Conservation (phyloP, 2,888 invertebrate genomes). For the Hypolimnas misippus region DNA sequence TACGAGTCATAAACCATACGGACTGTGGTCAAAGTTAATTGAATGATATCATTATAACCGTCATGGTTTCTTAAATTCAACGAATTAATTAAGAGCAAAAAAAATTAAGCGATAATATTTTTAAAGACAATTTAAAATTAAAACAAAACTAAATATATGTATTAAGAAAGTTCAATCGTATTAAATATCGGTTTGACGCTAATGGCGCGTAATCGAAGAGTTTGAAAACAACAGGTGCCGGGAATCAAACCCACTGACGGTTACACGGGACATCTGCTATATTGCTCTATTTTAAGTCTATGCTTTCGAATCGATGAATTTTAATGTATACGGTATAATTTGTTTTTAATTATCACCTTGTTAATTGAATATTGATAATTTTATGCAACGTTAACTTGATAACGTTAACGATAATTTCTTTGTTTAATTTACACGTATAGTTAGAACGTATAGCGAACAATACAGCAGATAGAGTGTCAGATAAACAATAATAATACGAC, state of each 20-base stretch:
- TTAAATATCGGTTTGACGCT: slow-evolving; percentile 72
- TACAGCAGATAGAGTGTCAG: neutral
- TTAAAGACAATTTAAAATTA: slow-evolving; percentile 1
- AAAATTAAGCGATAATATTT: neutral
- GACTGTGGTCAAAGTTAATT: neutral
- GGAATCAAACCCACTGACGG: slow-evolving; percentile 77
- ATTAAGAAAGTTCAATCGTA: slow-evolving; percentile 53
- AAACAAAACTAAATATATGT: slow-evolving; percentile 15
- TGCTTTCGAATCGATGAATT: slow-evolving; percentile 23
- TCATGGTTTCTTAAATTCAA: neutral
- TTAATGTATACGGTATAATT: slow-evolving; percentile 10
- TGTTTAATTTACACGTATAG: neutral
- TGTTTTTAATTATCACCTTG: slow-evolving; percentile 17
- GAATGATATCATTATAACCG: neutral
- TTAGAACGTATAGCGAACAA: neutral
- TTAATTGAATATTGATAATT: neutral
- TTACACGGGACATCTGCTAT: slow-evolving; percentile 69
- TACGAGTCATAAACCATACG: neutral
- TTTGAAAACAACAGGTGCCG: slow-evolving; percentile 78
- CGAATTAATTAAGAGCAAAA: neutral
- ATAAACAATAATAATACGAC: slow-evolving; percentile 20
- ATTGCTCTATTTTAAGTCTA: slow-evolving; percentile 47
- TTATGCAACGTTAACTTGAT: no score
- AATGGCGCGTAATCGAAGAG: slow-evolving; percentile 78
- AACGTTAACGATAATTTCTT: no score